These are phyloP conservation scores for Hippopotamyrus pictus DNA, from an alignment of 2,797 vertebrate species.

Conservation along the genomic window DNA sequence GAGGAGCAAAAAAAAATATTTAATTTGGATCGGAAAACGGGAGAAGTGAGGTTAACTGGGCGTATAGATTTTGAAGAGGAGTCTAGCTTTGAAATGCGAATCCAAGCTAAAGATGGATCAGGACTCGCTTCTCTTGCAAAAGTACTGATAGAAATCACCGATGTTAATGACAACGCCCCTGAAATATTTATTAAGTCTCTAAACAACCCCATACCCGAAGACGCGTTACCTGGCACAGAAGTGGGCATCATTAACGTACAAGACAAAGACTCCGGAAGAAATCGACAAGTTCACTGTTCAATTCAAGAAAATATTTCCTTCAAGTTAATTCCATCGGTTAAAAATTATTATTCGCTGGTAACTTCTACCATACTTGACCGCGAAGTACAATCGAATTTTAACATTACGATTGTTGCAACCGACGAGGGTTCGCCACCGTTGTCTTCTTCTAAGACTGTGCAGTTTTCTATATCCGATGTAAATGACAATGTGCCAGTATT, in stretches of 20 bases:
- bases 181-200: slow-evolving; percentile 1
- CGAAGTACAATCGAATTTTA: background rate
- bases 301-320: background rate
- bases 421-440: background rate
- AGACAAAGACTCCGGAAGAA: background rate
- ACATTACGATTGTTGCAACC: background rate
- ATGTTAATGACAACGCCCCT: background rate
- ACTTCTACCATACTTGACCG: background rate
- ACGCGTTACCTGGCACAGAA: background rate
- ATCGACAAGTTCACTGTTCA: background rate
- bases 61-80: background rate
- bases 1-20: background rate
- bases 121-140: background rate
- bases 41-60: background rate
- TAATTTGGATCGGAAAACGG: slow-evolving; percentile 9
- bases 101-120: background rate
- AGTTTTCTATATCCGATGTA: background rate
- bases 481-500: background rate
- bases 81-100: background rate
- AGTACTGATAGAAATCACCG: background rate
- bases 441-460: background rate
- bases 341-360: background rate
- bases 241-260: background rate
- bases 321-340: background rate
- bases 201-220: background rate